phyloP scores from a whole-genome alignment of 2,888 invertebrate genomes.

The Empis stercorea region DNA sequence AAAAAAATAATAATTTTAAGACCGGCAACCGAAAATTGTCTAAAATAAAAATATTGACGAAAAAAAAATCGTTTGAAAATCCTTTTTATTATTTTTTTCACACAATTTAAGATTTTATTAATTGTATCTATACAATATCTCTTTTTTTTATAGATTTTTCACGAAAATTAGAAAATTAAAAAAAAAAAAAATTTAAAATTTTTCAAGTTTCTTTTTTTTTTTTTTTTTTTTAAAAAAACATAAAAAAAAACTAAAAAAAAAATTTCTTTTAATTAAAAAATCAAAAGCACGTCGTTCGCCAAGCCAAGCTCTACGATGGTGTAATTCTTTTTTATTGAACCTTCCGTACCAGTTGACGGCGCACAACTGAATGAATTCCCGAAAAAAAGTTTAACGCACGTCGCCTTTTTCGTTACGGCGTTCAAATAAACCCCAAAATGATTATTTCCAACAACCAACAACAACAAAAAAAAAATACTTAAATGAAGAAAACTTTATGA shows the following conservation, averaged over 20 bases:
- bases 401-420: constrained; percentile 8
- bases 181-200: too few species aligned
- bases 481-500: constrained; percentile 8
- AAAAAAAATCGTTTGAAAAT: too few species aligned
- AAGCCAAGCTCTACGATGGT: constrained; percentile 13
- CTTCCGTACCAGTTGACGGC: constrained; percentile 36
- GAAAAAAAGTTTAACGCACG: constrained; percentile 2
- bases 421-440: constrained; percentile 11
- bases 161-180: too few species aligned
- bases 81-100: too few species aligned
- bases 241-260: neutral
- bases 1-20: too few species aligned
- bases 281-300: neutral
- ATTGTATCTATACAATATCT: too few species aligned
- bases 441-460: constrained; percentile 10
- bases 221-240: constrained; percentile 1
- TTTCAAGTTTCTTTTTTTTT: neutral
- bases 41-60: too few species aligned
- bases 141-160: too few species aligned
- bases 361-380: constrained; percentile 34
- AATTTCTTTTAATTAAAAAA: too few species aligned
- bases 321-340: constrained; percentile 15
- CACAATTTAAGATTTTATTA: too few species aligned
- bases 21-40: too few species aligned
- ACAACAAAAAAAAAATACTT: constrained; percentile 10